These are phyloP conservation scores for Tetranychus urticae DNA, from an alignment of 1,140 invertebrate genomes.

Conservation along the genomic window DNA sequence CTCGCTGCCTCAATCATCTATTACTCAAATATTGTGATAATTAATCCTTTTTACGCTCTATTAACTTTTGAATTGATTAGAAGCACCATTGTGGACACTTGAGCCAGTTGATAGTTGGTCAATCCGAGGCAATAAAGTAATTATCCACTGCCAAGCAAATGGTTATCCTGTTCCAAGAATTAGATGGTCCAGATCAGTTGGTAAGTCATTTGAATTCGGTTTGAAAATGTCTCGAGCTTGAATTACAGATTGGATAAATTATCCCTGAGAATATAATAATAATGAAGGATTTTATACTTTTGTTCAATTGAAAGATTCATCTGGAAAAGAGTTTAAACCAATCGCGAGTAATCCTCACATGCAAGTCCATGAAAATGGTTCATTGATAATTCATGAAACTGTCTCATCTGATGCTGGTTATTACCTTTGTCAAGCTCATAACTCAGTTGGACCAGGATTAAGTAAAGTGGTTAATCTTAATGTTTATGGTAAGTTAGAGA, in stretches of 20 bases:
- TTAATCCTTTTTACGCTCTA: neutral
- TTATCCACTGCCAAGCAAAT: slow-evolving; percentile 21
- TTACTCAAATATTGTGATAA: neutral
- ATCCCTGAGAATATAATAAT: neutral
- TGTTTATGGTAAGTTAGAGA: slow-evolving; percentile 20
- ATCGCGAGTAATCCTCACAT: slow-evolving; percentile 13
- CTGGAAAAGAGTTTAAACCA: slow-evolving; percentile 10
- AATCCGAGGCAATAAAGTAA: slow-evolving; percentile 17
- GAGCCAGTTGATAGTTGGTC: slow-evolving; percentile 23
- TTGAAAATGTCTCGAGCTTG: neutral
- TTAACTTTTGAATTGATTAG: slow-evolving; percentile 12
- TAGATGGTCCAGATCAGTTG: slow-evolving; percentile 21
- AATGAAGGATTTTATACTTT: too few species aligned
- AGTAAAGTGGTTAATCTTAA: slow-evolving; percentile 24
- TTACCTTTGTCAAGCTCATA: slow-evolving; percentile 27
- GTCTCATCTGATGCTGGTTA: slow-evolving; percentile 23
- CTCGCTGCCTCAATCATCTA: neutral
- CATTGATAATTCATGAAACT: slow-evolving; percentile 14
- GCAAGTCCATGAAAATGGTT: slow-evolving; percentile 25
- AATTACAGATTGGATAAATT: neutral
- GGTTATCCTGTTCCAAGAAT: slow-evolving; percentile 23
- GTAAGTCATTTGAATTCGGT: neutral
- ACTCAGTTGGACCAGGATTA: slow-evolving; percentile 23
- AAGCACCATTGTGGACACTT: slow-evolving; percentile 23
- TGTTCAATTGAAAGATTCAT: neutral